These are phyloP conservation scores for Tetragonisca angustula DNA, from an alignment of 2,888 invertebrate species.

Conservation along the genomic window DNA sequence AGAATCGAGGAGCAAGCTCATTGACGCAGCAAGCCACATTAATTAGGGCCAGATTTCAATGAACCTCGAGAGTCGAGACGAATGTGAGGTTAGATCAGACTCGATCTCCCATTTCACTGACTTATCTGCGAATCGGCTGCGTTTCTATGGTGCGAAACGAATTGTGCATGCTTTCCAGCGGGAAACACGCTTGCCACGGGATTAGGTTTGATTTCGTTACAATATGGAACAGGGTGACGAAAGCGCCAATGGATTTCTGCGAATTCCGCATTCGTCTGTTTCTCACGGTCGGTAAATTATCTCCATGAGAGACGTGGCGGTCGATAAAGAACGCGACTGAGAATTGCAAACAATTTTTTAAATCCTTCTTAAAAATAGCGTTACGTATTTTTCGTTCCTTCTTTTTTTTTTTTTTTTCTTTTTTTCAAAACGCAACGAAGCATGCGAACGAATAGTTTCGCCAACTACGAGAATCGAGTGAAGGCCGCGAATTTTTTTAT, in stretches of 20 bases:
- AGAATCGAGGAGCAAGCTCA: slow-evolving; percentile 5
- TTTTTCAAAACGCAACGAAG: rapidly evolving
- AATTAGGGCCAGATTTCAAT: slow-evolving; percentile 23
- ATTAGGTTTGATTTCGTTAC: neutral
- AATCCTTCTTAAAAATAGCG: neutral
- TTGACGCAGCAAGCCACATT: neutral
- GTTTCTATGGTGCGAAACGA: neutral
- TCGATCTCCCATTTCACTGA: neutral
- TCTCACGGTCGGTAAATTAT: slow-evolving; percentile 64
- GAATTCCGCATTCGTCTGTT: slow-evolving; percentile 41
- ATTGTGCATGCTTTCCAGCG: neutral
- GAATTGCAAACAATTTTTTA: slow-evolving; percentile 18
- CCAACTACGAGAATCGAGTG: neutral
- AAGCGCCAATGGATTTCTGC: slow-evolving; percentile 35
- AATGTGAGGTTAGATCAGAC: slow-evolving; percentile 18
- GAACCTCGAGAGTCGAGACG: neutral
- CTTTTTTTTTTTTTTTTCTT: neutral
- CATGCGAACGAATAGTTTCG: neutral
- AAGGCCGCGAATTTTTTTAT: slow-evolving; percentile 2
- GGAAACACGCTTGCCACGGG: neutral
- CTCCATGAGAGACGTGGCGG: slow-evolving; percentile 39
- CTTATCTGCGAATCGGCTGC: neutral
- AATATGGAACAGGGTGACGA: slow-evolving; percentile 27
- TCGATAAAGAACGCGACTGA: slow-evolving; percentile 44
- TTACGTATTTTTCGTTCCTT: neutral